Percentiles rank a stretch among this genome's conserved stretches.
Conservation (phyloP, 2,113 vertebrate species). For the Colius striatus region DNA sequence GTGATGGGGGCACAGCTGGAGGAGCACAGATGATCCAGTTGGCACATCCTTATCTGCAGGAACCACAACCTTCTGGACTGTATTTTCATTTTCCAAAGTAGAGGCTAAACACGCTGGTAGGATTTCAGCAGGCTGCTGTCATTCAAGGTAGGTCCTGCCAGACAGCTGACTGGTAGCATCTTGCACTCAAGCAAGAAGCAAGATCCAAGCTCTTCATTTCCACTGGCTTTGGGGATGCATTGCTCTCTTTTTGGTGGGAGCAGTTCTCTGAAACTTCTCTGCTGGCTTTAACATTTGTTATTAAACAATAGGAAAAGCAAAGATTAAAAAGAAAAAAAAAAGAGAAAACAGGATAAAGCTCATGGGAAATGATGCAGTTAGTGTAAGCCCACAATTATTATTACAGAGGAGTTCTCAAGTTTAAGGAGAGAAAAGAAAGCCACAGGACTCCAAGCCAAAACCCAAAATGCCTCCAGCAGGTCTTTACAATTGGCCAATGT, state of each 20-base stretch:
- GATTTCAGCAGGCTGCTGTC: neutral
- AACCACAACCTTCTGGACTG: neutral
- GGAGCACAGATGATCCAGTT: neutral
- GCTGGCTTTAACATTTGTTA: neutral
- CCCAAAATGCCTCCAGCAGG: neutral
- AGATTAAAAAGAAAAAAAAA: neutral
- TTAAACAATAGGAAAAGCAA: neutral
- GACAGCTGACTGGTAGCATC: neutral
- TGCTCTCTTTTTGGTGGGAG: accelerated
- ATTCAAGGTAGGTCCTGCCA: neutral
- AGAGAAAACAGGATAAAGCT: neutral
- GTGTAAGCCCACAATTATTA: neutral
- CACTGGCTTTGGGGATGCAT: neutral
- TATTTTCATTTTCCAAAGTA: neutral
- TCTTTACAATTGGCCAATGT: neutral
- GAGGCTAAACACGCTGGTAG: neutral
- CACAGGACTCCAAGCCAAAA: neutral
- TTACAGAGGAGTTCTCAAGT: neutral
- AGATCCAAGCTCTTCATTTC: neutral
- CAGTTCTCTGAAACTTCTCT: neutral
- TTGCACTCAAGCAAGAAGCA: neutral
- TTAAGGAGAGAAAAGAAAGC: constrained; percentile 17
- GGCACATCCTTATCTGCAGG: neutral
- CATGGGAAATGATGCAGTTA: neutral
- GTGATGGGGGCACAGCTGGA: neutral